Evolutionary conservation across 2,888 invertebrate species (phyloP), one percentile per base, ranked within the genome.

Genomic region (Leptarthrus brevirostris): DNA sequence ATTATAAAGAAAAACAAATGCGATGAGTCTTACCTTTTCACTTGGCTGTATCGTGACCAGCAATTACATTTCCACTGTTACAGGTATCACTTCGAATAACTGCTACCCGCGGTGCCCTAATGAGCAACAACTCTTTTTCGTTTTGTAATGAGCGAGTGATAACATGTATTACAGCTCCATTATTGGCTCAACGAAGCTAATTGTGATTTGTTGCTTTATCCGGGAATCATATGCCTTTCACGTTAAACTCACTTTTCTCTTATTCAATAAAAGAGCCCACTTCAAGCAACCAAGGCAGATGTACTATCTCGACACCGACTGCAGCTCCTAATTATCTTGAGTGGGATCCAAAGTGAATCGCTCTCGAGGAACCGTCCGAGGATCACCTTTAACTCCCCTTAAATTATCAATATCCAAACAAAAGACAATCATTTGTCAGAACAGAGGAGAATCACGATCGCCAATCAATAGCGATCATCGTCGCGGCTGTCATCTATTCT

Each of bases 401-500:
- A 36, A 58, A 58, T 58, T 40, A n/a, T 40, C 16, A 18, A 36
- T 58, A 58, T 36, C 40, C 34, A 40, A 36, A n/a, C 58, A 58
- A 36, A 58, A 58, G 34, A 58, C 12, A 1, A 22, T 58, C 36
- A 40, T 58, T 58, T 58, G 40, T n/a, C 58, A 34, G 58, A 58
- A 16, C 34, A 58, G 36, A 36, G 20, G 36, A 12, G 40, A n/a
- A 12, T 58, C 58, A 58, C 58, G 58, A 58, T 56, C 56, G 18
- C 4, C 14, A 30, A 56, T 56, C 58, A 58, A 36, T 36, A 6
- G 36, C 4, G 36, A 36, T 58, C n/a, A 2, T 18, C 58, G n/a
- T 18, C 22, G 20, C 40, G 36, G 36, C 36, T 18, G 22, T 18
- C n/a, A 12, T 6, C 58, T 40, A 36, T 58, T 58, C 58, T 36